Percentiles rank a stretch among this genome's conserved stretches.
Evolutionary conservation across 1,140 invertebrate species (phyloP).

Genomic region (Lysiphlebus fabarum): DNA sequence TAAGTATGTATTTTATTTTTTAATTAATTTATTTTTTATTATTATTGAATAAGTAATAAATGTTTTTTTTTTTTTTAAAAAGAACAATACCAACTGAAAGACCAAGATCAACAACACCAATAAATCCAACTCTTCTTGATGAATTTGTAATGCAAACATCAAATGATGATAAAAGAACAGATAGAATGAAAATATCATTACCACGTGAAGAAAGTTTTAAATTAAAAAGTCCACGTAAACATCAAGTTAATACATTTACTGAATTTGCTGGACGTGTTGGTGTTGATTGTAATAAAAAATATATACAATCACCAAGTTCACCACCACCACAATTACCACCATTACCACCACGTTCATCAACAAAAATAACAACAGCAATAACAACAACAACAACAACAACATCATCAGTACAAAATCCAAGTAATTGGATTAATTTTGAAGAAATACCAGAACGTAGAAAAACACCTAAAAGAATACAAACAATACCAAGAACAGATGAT

Average conservation of each 20-base stretch:
- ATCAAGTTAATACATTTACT: constrained; percentile 43
- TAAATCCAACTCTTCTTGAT: constrained; percentile 74
- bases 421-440: constrained; percentile 81
- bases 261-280: constrained; percentile 46
- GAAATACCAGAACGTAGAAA: constrained; percentile 77
- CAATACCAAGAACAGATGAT: constrained; percentile 60
- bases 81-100: constrained; percentile 79
- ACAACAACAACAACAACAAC: constrained; percentile 52
- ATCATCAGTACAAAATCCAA: constrained; percentile 33
- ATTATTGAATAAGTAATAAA: too few relatives aligned
- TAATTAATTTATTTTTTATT: neutral
- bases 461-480: constrained; percentile 75
- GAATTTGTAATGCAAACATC: constrained; percentile 61
- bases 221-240: constrained; percentile 46
- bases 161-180: constrained; percentile 47
- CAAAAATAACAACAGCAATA: constrained; percentile 40
- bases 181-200: constrained; percentile 69
- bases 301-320: constrained; percentile 43
- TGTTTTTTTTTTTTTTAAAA: too few relatives aligned
- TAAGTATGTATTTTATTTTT: constrained; percentile 31
- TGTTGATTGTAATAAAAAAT: constrained; percentile 29
- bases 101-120: constrained; percentile 79
- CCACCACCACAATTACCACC: constrained; percentile 57
- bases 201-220: constrained; percentile 61
- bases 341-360: constrained; percentile 53